A percentile compares a stretch with the other conserved stretches of the same genome.
These are phyloP conservation scores for Hydrotaea diabolus DNA, from an alignment of 2,888 invertebrate genomes.

Conservation along the genomic window DNA sequence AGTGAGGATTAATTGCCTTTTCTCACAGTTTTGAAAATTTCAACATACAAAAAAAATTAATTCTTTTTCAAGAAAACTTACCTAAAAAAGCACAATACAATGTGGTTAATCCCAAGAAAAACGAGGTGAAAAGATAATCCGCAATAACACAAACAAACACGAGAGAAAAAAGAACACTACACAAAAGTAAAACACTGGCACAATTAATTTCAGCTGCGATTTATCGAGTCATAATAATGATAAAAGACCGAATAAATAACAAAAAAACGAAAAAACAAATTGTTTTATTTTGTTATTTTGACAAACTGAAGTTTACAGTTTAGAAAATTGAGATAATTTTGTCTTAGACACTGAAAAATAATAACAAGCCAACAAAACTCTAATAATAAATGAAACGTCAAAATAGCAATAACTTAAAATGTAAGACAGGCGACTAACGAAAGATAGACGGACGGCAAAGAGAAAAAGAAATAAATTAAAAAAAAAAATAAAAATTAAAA, in stretches of 20 bases:
- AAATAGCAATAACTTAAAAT: background rate
- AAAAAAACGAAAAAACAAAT: background rate
- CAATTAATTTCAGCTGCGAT: background rate
- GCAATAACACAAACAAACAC: slow-evolving; percentile 7
- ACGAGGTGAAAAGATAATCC: background rate
- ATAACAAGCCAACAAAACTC: background rate
- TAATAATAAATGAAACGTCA: background rate
- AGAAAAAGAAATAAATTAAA: background rate
- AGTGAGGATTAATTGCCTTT: background rate
- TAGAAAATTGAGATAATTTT: background rate
- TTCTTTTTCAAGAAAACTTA: background rate
- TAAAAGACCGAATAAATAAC: too few relatives aligned
- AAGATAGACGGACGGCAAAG: background rate
- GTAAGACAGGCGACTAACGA: too few relatives aligned
- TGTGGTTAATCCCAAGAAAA: slow-evolving; percentile 4
- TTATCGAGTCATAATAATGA: slow-evolving; percentile 4
- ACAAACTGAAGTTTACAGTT: background rate
- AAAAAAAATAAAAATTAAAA: slow-evolving; percentile 36
- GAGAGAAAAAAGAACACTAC: background rate
- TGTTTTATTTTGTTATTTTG: background rate
- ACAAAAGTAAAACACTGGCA: background rate
- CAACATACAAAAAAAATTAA: background rate
- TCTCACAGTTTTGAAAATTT: background rate
- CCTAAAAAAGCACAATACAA: background rate
- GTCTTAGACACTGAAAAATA: background rate